Conservation (phyloP, 2,888 invertebrate genomes). For the Limnephilus marmoratus region DNA sequence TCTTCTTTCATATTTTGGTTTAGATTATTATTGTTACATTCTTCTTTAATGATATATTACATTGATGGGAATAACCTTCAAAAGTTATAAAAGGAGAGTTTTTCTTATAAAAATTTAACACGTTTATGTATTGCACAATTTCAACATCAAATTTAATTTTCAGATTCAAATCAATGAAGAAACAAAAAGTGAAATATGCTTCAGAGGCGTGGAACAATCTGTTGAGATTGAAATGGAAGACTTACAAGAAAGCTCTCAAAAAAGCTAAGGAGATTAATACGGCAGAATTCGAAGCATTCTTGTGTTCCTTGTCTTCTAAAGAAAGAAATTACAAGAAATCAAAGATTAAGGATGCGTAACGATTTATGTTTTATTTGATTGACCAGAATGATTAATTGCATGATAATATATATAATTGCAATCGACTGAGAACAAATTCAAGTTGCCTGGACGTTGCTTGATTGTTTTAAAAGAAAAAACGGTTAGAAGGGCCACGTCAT, state of each 20-base stretch:
- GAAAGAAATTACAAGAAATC: slow-evolving; percentile 33
- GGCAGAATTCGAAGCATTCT: slow-evolving; percentile 71
- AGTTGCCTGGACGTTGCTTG: too few relatives aligned
- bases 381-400: not conserved
- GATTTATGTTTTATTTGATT: not conserved
- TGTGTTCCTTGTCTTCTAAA: slow-evolving; percentile 71
- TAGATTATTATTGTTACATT: too few relatives aligned
- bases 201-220: slow-evolving; percentile 72
- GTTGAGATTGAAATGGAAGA: slow-evolving; percentile 69
- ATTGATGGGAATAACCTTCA: too few relatives aligned
- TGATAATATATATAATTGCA: not conserved
- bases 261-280: slow-evolving; percentile 73
- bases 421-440: too few relatives aligned
- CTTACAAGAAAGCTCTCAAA: slow-evolving; percentile 70
- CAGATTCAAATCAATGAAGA: slow-evolving; percentile 69
- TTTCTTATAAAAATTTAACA: too few relatives aligned
- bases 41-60: too few relatives aligned
- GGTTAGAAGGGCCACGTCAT: too few relatives aligned
- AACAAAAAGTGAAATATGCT: slow-evolving; percentile 64
- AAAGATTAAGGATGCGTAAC: not conserved
- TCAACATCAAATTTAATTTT: slow-evolving; percentile 55
- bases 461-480: too few relatives aligned
- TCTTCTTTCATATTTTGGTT: too few relatives aligned
- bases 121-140: not conserved
- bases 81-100: too few relatives aligned